phyloP scores from a whole-genome alignment of 2,113 vertebrate genomes.

The Lagenorhynchus albirostris region DNA sequence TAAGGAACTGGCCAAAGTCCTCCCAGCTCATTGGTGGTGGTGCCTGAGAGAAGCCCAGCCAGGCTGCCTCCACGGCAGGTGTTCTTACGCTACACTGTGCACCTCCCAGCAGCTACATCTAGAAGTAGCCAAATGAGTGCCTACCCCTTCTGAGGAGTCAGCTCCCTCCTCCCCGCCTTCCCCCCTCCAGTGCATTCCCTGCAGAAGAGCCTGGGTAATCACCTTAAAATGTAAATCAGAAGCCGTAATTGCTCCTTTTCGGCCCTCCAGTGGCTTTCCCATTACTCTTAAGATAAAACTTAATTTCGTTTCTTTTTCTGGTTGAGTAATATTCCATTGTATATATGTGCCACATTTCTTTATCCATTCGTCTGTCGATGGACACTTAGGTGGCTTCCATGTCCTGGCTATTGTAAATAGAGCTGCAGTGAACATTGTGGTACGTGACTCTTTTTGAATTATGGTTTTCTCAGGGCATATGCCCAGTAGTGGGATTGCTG shows the following conservation, averaged over 20 bases:
- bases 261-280: neutral
- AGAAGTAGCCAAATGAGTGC: accelerated
- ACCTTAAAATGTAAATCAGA: neutral
- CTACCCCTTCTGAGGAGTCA: neutral
- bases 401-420: no score
- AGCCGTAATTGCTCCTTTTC: neutral
- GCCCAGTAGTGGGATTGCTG: no score
- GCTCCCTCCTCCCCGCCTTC: neutral
- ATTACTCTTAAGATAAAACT: neutral
- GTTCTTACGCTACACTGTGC: accelerated
- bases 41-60: neutral
- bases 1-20: accelerated
- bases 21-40: neutral
- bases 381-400: no score
- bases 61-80: neutral
- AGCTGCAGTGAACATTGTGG: no score
- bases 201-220: neutral
- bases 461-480: no score
- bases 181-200: neutral
- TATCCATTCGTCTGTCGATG: no score
- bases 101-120: neutral
- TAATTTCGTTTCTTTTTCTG: no score
- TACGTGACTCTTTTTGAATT: no score
- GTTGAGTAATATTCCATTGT: no score
- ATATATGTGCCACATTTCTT: no score